Evolutionary conservation across 2,888 invertebrate species (phyloP).

Genomic region (Acronicta alni): DNA sequence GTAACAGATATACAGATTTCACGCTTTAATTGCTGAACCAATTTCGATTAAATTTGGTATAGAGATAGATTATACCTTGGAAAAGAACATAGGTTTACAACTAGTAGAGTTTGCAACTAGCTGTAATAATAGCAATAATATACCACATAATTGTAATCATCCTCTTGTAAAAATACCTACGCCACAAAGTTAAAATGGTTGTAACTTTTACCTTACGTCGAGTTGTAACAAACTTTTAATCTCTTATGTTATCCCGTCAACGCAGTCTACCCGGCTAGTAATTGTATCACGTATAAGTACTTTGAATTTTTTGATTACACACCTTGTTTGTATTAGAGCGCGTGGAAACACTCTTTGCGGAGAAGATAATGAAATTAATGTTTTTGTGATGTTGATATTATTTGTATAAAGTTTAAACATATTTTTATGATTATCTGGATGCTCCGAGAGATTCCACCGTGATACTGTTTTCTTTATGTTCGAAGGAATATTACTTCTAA

Average conservation of each 20-base stretch:
- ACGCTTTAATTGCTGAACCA: too few species aligned
- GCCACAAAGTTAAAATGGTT: conserved; percentile 36
- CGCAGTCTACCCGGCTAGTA: conserved; percentile 44
- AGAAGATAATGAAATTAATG: conserved; percentile 47
- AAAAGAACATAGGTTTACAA: too few species aligned
- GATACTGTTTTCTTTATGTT: too few species aligned
- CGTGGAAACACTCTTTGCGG: conserved; percentile 38
- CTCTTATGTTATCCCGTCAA: conserved; percentile 64
- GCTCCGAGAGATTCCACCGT: too few species aligned
- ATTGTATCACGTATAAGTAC: conserved; percentile 62
- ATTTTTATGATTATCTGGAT: background rate
- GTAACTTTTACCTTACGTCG: conserved; percentile 50
- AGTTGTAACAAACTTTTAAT: conserved; percentile 67
- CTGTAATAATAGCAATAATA: conserved; percentile 3
- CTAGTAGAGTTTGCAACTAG: too few species aligned
- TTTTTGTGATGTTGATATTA: conserved; percentile 17
- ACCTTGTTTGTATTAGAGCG: conserved; percentile 43
- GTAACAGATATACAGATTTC: too few species aligned
- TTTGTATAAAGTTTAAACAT: background rate
- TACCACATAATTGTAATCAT: conserved; percentile 33
- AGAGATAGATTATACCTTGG: too few species aligned
- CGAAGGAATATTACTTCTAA: too few species aligned
- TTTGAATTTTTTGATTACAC: conserved; percentile 62
- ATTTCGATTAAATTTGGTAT: too few species aligned
- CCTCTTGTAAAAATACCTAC: conserved; percentile 33